Base-by-base conservation (phyloP, 2,797 vertebrate genomes). In the Buphagus erythrorhynchus region DNA sequence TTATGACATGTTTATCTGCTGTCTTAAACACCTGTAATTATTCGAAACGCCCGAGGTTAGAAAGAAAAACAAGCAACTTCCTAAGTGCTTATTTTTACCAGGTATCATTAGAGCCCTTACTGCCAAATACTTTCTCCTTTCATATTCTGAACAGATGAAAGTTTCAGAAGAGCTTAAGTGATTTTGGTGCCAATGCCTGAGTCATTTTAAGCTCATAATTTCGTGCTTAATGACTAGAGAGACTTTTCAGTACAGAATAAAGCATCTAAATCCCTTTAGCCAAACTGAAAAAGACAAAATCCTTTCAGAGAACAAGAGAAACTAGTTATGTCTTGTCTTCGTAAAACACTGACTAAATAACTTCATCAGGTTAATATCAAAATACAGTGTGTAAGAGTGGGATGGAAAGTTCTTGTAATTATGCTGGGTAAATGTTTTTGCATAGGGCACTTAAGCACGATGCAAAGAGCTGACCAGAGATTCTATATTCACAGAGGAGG, bases 21-120 rank as follows among this genome's bases (percentile, higher is more conserved):
- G 10, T 7, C 45, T 71, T 79, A 61, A 66, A 59, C 57, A 55
- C 33, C 40, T 48, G 3, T 13, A 29, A 35, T 45, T 74, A 42
- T 59, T 67, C 49, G 28, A 73, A 59, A 36, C 4, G 40, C 49
- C 22, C 0, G 2, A 48, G 33, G 22, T 33, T 48, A 83, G 68
- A 85, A 91, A 90, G 35, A 67, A 92, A 88, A 88, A 26, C 54
- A 82, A 68, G 9, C 45, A 38, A 36, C 25, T 46, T 82, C 25
- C 22, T 14, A 59, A 65, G 76, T 38, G 61, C 28, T 90, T 80
- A 29, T 66, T 73, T 86, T 36, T 52, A 33, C 11, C 6, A 14
- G 43, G 4, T 55, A 20, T 35, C 66, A 33, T 21, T 29, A 38
- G 6, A 51, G 7, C 31, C 21, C 31, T 29, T 54, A 10, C 7